phyloP scores from a whole-genome alignment of 2,113 vertebrate species.

The Melanerpes aurifrons region DNA sequence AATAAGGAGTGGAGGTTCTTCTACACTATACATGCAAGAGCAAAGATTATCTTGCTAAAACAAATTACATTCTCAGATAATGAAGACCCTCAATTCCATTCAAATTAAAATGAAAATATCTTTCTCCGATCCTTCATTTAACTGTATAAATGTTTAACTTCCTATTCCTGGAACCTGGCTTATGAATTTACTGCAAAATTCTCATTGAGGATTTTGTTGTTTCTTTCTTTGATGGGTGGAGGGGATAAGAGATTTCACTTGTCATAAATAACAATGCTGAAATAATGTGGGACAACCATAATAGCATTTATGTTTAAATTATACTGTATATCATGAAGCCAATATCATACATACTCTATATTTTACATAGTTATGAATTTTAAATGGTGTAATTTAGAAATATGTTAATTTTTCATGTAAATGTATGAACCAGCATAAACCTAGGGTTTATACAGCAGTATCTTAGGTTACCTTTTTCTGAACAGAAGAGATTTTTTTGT shows the following conservation, averaged over 20 bases:
- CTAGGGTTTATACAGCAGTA: not conserved
- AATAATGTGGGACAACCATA: not conserved
- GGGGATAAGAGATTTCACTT: not conserved
- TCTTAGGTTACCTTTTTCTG: not conserved
- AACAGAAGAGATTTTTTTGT: not conserved
- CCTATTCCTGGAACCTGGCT: not conserved
- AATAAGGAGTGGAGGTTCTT: no score
- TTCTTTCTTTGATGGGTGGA: not conserved
- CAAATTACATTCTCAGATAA: not conserved
- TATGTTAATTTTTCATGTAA: not conserved
- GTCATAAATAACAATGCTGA: not conserved
- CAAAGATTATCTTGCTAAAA: not conserved
- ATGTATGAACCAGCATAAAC: not conserved
- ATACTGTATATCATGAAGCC: not conserved
- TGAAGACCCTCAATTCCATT: not conserved
- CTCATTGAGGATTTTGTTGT: not conserved
- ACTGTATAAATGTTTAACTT: not conserved
- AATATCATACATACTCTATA: not conserved
- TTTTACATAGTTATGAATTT: not conserved
- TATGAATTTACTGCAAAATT: not conserved
- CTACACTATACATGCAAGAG: not conserved
- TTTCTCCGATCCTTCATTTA: not conserved
- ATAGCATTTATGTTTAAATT: not conserved
- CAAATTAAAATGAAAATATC: not conserved
- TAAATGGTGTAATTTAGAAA: not conserved